Evolutionary conservation across 2,888 invertebrate species (phyloP).

Genomic region (Brachypterus glaber): DNA sequence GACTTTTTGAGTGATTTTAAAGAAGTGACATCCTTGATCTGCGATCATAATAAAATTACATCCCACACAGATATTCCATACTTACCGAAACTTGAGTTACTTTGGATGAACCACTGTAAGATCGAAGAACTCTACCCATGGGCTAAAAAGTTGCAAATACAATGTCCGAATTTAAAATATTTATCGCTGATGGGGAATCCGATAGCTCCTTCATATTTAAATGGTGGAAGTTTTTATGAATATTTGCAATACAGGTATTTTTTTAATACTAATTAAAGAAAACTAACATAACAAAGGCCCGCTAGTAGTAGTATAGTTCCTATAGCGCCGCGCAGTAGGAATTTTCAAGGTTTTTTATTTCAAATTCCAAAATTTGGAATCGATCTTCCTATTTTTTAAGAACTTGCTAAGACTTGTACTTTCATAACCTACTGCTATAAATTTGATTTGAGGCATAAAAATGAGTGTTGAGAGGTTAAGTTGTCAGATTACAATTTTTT

Average conservation of each 20-base stretch:
- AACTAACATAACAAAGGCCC: too few species aligned
- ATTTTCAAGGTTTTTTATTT: too few species aligned
- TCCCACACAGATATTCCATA: constrained; percentile 61
- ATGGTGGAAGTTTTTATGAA: constrained; percentile 66
- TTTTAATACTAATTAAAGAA: not conserved
- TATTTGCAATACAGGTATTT: constrained; percentile 64
- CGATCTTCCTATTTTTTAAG: too few species aligned
- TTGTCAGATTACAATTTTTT: too few species aligned
- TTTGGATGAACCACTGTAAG: constrained; percentile 67
- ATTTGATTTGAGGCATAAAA: too few species aligned
- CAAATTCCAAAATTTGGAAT: too few species aligned
- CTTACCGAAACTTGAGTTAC: constrained; percentile 59
- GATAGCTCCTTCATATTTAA: constrained; percentile 67
- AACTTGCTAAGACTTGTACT: too few species aligned
- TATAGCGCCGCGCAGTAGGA: too few species aligned
- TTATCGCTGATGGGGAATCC: constrained; percentile 80
- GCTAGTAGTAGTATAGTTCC: too few species aligned
- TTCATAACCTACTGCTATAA: too few species aligned
- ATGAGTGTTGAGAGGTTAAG: too few species aligned
- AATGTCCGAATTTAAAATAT: constrained; percentile 64
- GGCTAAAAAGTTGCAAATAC: constrained; percentile 57
- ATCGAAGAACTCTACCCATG: constrained; percentile 52
- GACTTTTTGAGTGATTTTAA: constrained; percentile 64
- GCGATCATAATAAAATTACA: constrained; percentile 70
- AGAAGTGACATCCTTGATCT: constrained; percentile 63